Conservation (phyloP, 1,140 invertebrate species). For the Drosophila arizonae region DNA sequence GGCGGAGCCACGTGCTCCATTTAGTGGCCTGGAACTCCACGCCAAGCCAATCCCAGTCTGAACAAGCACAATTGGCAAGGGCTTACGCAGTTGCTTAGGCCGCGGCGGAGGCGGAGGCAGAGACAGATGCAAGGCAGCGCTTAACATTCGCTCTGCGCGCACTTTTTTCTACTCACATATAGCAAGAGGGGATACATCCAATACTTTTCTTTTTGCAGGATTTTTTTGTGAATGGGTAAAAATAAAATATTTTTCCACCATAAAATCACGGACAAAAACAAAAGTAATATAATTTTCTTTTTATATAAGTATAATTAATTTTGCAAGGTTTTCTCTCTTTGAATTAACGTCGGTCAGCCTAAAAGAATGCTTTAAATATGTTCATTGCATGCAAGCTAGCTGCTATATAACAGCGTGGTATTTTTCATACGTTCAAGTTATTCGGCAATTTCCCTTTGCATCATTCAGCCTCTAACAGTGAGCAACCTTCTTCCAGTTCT, state of each 20-base stretch:
- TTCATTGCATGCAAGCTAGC: neutral
- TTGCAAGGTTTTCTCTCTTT: neutral
- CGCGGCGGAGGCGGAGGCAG: too few relatives aligned
- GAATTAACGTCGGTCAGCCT: neutral
- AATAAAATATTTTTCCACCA: too few relatives aligned
- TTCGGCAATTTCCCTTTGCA: constrained; percentile 1
- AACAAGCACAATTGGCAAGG: constrained; percentile 1
- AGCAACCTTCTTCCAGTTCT: constrained; percentile 4
- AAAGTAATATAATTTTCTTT: too few relatives aligned
- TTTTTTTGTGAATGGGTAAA: neutral
- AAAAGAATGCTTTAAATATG: constrained; percentile 25
- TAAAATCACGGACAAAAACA: too few relatives aligned
- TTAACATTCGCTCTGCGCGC: constrained; percentile 30
- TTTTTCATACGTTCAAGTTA: constrained; percentile 2
- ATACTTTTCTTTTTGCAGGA: constrained; percentile 41
- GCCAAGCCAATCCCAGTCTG: constrained; percentile 63
- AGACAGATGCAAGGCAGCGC: constrained; percentile 1
- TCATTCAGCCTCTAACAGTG: constrained; percentile 3
- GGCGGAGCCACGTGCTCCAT: constrained; percentile 60
- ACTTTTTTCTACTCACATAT: constrained; percentile 28
- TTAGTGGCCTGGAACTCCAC: constrained; percentile 23
- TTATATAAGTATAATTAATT: too few relatives aligned
- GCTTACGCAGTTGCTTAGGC: neutral
- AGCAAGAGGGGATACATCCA: constrained; percentile 18
- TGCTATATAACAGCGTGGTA: neutral